phyloP scores from a whole-genome alignment of 1,140 invertebrate species.

The Drosophila truncata region DNA sequence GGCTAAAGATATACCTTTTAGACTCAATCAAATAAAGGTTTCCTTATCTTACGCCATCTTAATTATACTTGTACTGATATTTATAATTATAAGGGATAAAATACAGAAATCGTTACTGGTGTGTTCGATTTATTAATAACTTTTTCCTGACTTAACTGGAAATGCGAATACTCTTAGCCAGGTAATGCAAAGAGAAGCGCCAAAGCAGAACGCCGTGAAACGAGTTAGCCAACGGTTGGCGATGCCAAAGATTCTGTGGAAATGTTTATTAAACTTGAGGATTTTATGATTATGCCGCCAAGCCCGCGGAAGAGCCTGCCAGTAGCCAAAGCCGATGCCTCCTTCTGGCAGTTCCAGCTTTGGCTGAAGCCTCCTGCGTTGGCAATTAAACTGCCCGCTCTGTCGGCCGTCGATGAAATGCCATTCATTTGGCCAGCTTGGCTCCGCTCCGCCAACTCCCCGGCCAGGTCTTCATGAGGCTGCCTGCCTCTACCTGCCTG shows the following conservation, averaged over 20 bases:
- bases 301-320: constrained; percentile 26
- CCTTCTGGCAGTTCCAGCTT: constrained; percentile 5
- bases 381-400: constrained; percentile 79
- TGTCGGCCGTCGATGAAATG: constrained; percentile 73
- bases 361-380: constrained; percentile 56
- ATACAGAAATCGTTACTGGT: too few species aligned
- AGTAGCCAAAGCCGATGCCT: constrained; percentile 30
- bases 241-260: constrained; percentile 82
- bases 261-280: constrained; percentile 81
- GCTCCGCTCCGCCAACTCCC: constrained; percentile 14
- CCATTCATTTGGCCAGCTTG: constrained; percentile 67
- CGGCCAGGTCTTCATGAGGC: constrained; percentile 17
- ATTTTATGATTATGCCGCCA: constrained; percentile 82
- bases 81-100: too few species aligned
- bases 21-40: not conserved
- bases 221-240: constrained; percentile 66
- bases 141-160: not conserved
- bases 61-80: not conserved
- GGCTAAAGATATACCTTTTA: too few species aligned
- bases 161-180: constrained; percentile 13
- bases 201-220: constrained; percentile 75
- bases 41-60: too few species aligned
- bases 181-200: constrained; percentile 48
- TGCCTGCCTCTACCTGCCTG: constrained; percentile 22
- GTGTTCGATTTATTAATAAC: not conserved